Evolutionary conservation across 2,797 vertebrate species (phyloP), one percentile per base, ranked within the genome.

Genomic region (Tokudaia tokunoshimensis): DNA sequence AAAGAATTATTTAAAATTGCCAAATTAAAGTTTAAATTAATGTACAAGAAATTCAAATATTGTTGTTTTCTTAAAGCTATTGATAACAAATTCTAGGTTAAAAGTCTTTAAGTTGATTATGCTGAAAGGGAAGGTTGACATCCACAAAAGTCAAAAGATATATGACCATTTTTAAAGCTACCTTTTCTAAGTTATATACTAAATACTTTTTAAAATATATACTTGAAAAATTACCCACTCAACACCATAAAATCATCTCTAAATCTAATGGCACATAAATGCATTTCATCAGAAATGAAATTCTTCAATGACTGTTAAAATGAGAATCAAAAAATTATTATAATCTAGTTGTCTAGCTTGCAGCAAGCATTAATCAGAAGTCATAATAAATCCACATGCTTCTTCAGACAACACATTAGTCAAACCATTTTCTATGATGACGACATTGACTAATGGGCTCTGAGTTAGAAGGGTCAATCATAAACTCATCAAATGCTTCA

Each of bases 401-500:
- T 97, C 98, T 97, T 97, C 98, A 99, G 99, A 99, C 99, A 99
- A 99, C 98, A 98, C 99, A 99, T 99, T 99, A 99, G 99, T 99
- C 99, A 99, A 98, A 98, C 98, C 98, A 98, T 98, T 99, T 98
- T 99, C 99, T 99, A 98, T 98, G 98, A 99, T 99, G 99, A 99
- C 96, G 99, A 99, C 99, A 99, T 98, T 99, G 99, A 99, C 98
- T 99, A 99, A 99, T 99, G 99, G 99, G 99, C 98, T 98, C 98
- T 94, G 98, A 99, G 99, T 98, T 99, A 98, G 99, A 99, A 99
- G 99, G 99, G 99, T 99, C 99, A 99, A 99, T 99, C 99, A 99
- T 99, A 99, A 99, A 99, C 99, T 99, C 99, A 99, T 99, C 99
- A 99, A 99, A 99, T 99, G 99, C 99, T 99, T 99, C 99, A 99